phyloP scores from a whole-genome alignment of 1,140 invertebrate species.

The Drosophila lowei region DNA sequence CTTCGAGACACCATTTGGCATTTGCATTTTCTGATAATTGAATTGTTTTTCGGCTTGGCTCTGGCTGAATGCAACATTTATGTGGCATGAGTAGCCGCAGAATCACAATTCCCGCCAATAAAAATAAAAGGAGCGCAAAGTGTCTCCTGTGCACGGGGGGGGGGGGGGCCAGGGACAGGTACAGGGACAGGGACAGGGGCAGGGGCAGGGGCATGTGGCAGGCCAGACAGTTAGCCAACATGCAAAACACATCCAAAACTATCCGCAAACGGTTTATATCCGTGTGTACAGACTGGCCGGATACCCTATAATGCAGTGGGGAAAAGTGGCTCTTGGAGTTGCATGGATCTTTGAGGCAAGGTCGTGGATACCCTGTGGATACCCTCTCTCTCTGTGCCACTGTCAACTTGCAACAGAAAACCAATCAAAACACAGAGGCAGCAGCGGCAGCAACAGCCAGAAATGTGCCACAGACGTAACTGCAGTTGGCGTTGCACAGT shows the following conservation, averaged over 20 bases:
- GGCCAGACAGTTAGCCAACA: slow-evolving; percentile 67
- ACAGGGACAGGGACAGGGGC: not conserved
- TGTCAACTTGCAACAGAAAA: slow-evolving; percentile 49
- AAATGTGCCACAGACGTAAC: slow-evolving; percentile 74
- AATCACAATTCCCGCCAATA: slow-evolving; percentile 58
- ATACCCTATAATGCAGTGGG: no score
- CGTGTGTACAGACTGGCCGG: no score
- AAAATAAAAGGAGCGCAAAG: slow-evolving; percentile 59
- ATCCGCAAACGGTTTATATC: not conserved
- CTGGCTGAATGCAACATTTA: slow-evolving; percentile 68
- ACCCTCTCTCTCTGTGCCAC: slow-evolving; percentile 6
- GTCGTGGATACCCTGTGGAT: not conserved
- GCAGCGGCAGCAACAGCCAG: slow-evolving; percentile 31
- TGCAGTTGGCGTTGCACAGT: slow-evolving; percentile 68
- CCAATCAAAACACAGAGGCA: slow-evolving; percentile 59
- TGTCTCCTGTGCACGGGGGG: slow-evolving; percentile 28
- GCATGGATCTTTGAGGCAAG: slow-evolving; percentile 29
- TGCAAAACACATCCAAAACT: slow-evolving; percentile 48
- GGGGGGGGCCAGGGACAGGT: no score
- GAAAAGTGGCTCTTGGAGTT: no score
- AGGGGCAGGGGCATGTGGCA: not conserved
- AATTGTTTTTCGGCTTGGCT: slow-evolving; percentile 67
- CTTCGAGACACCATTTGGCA: slow-evolving; percentile 69
- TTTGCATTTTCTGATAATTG: slow-evolving; percentile 77
- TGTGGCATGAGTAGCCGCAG: slow-evolving; percentile 70